Percentiles rank a stretch among this genome's conserved stretches.
phyloP scores from a whole-genome alignment of 2,797 vertebrate genomes.

The Rhabdomys pumilio region DNA sequence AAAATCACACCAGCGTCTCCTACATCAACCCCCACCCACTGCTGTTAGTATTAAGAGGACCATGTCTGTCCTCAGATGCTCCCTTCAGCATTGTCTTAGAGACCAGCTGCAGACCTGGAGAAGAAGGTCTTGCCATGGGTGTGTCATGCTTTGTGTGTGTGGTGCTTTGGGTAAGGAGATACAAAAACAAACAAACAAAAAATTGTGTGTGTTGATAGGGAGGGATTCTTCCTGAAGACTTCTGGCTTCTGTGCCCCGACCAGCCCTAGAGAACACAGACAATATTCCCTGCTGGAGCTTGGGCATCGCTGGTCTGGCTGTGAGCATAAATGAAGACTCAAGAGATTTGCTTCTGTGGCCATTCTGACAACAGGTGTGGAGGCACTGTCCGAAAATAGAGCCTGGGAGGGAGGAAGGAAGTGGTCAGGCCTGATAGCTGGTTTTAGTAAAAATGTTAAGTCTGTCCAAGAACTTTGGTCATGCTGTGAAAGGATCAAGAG shows the following conservation, averaged over 20 bases:
- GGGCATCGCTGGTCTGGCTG: not conserved
- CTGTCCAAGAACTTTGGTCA: conserved; percentile 64
- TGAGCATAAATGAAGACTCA: not conserved
- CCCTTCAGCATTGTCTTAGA: not conserved
- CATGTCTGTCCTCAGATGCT: fast-evolving
- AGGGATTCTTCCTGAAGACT: not conserved
- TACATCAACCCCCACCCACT: not conserved
- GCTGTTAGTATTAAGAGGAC: not conserved
- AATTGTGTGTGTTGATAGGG: too few species aligned
- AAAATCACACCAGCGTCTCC: not conserved
- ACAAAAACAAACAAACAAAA: too few species aligned
- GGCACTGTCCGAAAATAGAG: conserved; percentile 81
- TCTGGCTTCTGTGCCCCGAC: not conserved
- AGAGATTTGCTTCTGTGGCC: conserved; percentile 68
- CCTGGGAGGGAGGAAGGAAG: conserved; percentile 87
- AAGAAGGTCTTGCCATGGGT: not conserved
- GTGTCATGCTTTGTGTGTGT: not conserved
- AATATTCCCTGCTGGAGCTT: fast-evolving
- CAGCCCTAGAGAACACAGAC: not conserved
- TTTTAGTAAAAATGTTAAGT: conserved; percentile 62
- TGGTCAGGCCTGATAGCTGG: conserved; percentile 19
- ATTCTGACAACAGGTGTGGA: conserved; percentile 82
- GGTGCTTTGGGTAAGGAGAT: not conserved
- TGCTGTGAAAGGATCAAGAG: not conserved
- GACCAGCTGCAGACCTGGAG: not conserved